Conservation (phyloP, 2,888 invertebrate species). For the Camponotus fellah region DNA sequence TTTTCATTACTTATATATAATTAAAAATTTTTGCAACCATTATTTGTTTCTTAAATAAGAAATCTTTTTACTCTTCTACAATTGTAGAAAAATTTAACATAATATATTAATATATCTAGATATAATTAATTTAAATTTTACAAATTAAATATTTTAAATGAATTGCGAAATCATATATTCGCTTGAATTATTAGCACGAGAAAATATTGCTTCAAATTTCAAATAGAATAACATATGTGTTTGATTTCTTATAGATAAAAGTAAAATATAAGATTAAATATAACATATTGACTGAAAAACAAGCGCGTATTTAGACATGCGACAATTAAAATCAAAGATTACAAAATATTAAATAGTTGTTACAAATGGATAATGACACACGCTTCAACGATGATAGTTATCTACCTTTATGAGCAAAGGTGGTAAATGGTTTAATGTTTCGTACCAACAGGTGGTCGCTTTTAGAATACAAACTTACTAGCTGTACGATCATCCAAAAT, state of each 20-base stretch:
- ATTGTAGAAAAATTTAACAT: too few relatives aligned
- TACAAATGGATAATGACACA: conserved; percentile 52
- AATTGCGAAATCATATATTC: neutral
- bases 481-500: conserved; percentile 82
- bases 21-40: neutral
- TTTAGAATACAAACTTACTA: conserved; percentile 83
- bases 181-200: neutral
- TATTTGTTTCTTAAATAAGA: neutral
- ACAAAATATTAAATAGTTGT: conserved; percentile 61
- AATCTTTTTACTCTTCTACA: neutral
- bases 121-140: neutral
- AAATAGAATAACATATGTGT: neutral
- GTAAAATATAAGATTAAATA: neutral
- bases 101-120: neutral
- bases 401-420: conserved; percentile 81
- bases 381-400: conserved; percentile 73
- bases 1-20: neutral
- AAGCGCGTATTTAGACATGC: neutral
- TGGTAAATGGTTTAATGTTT: conserved; percentile 85
- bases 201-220: neutral
- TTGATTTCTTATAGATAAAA: neutral
- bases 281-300: neutral
- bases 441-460: conserved; percentile 85
- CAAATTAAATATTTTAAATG: neutral
- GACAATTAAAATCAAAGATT: conserved; percentile 27